Evolutionary conservation across 2,888 invertebrate species (phyloP).

Genomic region (Suillia variegata): DNA sequence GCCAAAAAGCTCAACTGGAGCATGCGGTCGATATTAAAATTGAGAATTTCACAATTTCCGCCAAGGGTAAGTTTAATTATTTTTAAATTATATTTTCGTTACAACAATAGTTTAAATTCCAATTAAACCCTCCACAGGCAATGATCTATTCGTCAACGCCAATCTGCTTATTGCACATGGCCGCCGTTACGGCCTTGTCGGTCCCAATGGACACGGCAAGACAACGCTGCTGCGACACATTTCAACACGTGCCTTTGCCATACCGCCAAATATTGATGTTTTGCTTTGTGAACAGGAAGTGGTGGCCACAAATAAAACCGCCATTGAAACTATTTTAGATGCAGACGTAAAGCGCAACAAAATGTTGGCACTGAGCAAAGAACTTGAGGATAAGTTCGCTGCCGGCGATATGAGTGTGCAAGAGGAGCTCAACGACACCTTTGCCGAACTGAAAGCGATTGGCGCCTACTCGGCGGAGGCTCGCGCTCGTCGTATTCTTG

Average conservation of each 20-base stretch:
- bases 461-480: constrained; percentile 98
- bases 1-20: constrained; percentile 81
- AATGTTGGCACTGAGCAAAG: constrained; percentile 81
- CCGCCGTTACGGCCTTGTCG: constrained; percentile 95
- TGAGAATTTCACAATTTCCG: constrained; percentile 97
- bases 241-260: constrained; percentile 85
- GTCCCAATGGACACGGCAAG: constrained; percentile 99
- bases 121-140: constrained; percentile 66
- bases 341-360: constrained; percentile 89
- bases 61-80: constrained; percentile 69
- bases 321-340: constrained; percentile 90
- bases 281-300: constrained; percentile 98
- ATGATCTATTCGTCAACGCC: constrained; percentile 96
- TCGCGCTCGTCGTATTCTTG: constrained; percentile 90
- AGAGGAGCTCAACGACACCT: constrained; percentile 85
- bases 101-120: neutral
- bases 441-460: constrained; percentile 93
- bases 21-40: constrained; percentile 97
- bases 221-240: constrained; percentile 95
- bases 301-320: constrained; percentile 89
- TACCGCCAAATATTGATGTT: constrained; percentile 95
- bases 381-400: constrained; percentile 76
- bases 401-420: constrained; percentile 76
- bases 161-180: constrained; percentile 91
- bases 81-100: neutral